Percentiles rank a stretch among this genome's conserved stretches.
These are phyloP conservation scores for Nomada goodeniana DNA, from an alignment of 2,888 invertebrate genomes.

Conservation along the genomic window DNA sequence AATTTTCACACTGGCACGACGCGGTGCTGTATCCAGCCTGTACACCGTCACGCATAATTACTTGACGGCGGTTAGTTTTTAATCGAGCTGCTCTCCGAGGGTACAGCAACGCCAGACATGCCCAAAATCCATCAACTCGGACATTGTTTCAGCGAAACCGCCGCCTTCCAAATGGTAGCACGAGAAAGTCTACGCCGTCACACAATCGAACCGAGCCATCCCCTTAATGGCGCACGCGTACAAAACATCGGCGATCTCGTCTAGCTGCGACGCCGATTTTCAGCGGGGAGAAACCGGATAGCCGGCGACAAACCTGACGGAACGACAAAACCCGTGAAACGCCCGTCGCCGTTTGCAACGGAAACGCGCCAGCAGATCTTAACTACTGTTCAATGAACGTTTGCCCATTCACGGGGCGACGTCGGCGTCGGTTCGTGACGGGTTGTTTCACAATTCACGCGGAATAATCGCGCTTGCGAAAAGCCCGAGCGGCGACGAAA, in stretches of 20 bases:
- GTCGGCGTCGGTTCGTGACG: conserved; percentile 51
- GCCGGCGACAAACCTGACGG: conserved; percentile 20
- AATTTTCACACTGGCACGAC: too few relatives aligned
- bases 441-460: conserved; percentile 47
- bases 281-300: conserved; percentile 10
- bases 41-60: not conserved
- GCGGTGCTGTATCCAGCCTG: too few relatives aligned
- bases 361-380: conserved; percentile 68
- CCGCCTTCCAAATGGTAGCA: too few relatives aligned
- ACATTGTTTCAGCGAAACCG: too few relatives aligned
- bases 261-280: not conserved
- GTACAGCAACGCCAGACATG: too few relatives aligned
- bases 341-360: conserved; percentile 49
- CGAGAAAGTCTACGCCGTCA: not conserved
- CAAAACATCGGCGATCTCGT: not conserved
- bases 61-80: not conserved
- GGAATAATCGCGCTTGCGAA: conserved; percentile 38
- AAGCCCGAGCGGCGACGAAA: not conserved
- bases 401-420: conserved; percentile 59
- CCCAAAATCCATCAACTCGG: too few relatives aligned
- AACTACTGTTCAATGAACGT: conserved; percentile 72
- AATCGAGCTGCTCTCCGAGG: too few relatives aligned
- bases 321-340: conserved; percentile 54
- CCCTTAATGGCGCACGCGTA: not conserved
- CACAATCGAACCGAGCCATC: not conserved